phyloP scores from a whole-genome alignment of 2,888 invertebrate species.

The Stramonita haemastoma region DNA sequence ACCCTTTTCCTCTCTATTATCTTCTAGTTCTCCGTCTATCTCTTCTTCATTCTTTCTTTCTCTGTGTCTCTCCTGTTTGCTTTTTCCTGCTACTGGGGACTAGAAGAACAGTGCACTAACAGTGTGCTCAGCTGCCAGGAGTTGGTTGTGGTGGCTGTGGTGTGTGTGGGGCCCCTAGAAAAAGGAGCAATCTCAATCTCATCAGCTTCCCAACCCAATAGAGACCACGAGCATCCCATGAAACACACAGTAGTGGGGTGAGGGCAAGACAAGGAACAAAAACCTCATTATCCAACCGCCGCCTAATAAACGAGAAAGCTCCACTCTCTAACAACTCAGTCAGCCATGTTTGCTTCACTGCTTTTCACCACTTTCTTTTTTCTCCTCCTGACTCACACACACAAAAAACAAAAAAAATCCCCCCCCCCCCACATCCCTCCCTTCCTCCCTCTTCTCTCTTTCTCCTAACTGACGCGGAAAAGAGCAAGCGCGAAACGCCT shows the following conservation, averaged over 20 bases:
- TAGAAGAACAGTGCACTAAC: background rate
- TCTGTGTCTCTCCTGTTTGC: background rate
- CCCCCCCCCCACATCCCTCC: background rate
- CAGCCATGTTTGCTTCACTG: background rate
- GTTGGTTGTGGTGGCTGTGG: background rate
- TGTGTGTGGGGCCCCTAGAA: background rate
- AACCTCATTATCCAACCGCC: background rate
- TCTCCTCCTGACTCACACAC: background rate
- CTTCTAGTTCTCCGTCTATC: no score
- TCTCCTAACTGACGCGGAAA: conserved; percentile 31
- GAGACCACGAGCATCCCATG: background rate
- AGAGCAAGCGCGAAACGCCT: conserved; percentile 10
- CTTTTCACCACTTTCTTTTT: background rate
- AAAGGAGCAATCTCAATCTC: background rate
- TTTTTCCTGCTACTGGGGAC: background rate
- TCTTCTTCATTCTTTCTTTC: background rate
- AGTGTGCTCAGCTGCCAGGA: background rate
- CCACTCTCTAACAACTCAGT: background rate
- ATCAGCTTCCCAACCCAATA: conserved; percentile 3
- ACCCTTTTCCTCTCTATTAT: background rate
- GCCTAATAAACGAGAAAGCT: background rate
- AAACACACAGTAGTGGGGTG: background rate
- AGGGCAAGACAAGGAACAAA: background rate
- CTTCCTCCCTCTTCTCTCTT: background rate
- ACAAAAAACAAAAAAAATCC: background rate